Conservation (phyloP, 2,797 vertebrate genomes). For the Sebastes steindachneri region DNA sequence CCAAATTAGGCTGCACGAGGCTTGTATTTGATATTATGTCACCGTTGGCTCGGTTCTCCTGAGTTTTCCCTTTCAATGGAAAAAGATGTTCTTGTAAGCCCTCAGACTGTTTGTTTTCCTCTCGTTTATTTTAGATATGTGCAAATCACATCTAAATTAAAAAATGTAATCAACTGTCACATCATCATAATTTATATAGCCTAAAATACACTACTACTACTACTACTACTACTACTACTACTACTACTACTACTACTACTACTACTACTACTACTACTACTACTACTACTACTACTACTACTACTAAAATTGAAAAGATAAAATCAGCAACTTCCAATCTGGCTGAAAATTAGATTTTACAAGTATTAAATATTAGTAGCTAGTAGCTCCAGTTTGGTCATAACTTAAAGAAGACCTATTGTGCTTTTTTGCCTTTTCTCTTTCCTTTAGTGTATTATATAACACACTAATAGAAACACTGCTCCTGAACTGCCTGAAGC, state of each 20-base stretch:
- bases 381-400: not conserved
- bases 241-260: not conserved
- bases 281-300: not conserved
- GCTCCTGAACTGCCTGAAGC: no score
- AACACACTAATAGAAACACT: no score
- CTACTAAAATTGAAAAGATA: not conserved
- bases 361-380: not conserved
- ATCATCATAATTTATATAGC: not conserved
- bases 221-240: not conserved
- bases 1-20: constrained; percentile 39
- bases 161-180: not conserved
- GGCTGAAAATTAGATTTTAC: not conserved
- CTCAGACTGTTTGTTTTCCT: not conserved
- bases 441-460: no score
- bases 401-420: not conserved
- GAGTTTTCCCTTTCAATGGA: not conserved
- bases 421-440: no score
- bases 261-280: not conserved
- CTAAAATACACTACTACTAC: not conserved
- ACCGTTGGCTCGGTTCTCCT: not conserved
- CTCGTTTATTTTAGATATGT: not conserved
- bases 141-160: not conserved
- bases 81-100: not conserved
- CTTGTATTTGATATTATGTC: constrained; percentile 1
- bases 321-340: not conserved